Evolutionary conservation across 2,888 invertebrate genomes (phyloP).

Genomic region (Pristionchus arcanus): DNA sequence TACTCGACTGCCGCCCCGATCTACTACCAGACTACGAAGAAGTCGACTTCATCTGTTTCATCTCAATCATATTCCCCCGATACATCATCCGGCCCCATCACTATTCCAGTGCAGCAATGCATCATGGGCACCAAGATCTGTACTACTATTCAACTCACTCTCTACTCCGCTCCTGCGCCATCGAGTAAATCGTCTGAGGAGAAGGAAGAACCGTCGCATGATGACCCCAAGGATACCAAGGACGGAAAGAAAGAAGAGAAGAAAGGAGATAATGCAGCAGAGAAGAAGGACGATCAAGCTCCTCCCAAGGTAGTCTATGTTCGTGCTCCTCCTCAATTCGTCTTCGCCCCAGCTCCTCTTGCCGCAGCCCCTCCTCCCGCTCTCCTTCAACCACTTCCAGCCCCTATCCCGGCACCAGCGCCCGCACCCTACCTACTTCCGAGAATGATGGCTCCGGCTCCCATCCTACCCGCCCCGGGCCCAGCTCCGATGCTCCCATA

Average conservation of each 20-base stretch:
- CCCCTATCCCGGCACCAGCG: not conserved
- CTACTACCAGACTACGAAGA: too few species aligned
- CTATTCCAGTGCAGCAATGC: conserved; percentile 19
- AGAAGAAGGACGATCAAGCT: not conserved
- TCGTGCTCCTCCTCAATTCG: conserved; percentile 27
- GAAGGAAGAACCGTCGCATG: not conserved
- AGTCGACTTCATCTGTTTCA: not conserved
- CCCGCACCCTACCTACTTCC: not conserved
- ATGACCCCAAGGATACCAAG: not conserved
- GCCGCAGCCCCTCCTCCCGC: not conserved
- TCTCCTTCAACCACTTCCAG: not conserved
- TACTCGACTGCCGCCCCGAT: not conserved
- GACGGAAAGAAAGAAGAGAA: not conserved
- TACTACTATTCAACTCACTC: not conserved
- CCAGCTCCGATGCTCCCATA: not conserved
- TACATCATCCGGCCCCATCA: not conserved
- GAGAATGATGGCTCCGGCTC: not conserved
- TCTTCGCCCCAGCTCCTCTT: not conserved
- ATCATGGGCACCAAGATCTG: conserved; percentile 37
- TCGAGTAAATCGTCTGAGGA: not conserved
- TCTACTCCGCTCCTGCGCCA: not conserved
- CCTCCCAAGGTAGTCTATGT: conserved; percentile 25
- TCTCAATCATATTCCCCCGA: not conserved
- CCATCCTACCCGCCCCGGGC: not conserved
- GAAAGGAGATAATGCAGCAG: not conserved